These are phyloP conservation scores for Centroberyx gerrardi DNA, from an alignment of 2,797 vertebrate species.

Conservation along the genomic window DNA sequence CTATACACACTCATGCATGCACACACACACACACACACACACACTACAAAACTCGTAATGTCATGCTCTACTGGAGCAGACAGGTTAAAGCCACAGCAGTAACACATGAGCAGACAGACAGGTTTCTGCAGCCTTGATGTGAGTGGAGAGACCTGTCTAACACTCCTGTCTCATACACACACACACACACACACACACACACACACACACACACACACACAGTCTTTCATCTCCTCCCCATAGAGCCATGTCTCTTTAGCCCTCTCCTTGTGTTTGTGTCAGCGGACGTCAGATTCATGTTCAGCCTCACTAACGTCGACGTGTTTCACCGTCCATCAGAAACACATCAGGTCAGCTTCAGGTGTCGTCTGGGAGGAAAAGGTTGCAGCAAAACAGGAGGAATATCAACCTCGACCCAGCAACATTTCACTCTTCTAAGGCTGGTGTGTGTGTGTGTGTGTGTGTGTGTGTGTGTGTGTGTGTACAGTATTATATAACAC, in stretches of 20 bases:
- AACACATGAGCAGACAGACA: no score
- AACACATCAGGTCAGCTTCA: neutral
- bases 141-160: no score
- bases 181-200: constrained; percentile 1
- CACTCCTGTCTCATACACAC: neutral
- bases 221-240: no score
- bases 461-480: neutral
- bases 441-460: constrained; percentile 6
- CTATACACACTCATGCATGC: no score
- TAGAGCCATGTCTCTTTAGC: no score
- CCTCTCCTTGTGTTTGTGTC: neutral
- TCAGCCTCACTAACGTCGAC: neutral
- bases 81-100: no score
- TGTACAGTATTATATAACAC: constrained; percentile 3
- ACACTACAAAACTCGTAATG: no score
- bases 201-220: no score
- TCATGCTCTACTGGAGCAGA: no score
- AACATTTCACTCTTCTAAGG: neutral
- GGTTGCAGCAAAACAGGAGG: neutral
- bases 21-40: no score
- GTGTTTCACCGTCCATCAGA: neutral
- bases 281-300: neutral
- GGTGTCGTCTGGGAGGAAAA: neutral
- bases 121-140: no score
- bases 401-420: no score